Conservation (phyloP, 2,113 vertebrate species). For the Hirundichthys speculiger region DNA sequence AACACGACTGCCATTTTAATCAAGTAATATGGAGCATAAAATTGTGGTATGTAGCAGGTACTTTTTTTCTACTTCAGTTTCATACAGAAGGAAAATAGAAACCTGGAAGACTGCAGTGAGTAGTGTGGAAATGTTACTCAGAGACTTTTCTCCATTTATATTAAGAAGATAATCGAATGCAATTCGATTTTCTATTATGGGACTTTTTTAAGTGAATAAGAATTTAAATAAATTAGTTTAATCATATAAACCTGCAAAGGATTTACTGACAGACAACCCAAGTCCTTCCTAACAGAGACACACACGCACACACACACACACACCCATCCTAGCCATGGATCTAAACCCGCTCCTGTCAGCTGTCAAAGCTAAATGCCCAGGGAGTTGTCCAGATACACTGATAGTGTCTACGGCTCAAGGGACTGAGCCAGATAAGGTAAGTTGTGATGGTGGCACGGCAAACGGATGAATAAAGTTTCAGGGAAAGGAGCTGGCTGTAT, state of each 20-base stretch:
- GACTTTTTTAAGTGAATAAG: conserved; percentile 8
- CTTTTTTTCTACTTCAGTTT: no score
- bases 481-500: conserved; percentile 33
- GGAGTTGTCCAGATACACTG: conserved; percentile 42
- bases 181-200: conserved; percentile 10
- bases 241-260: conserved; percentile 5
- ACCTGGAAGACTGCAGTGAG: background rate
- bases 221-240: conserved; percentile 11
- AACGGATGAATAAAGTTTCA: conserved; percentile 41
- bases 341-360: conserved; percentile 46
- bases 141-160: background rate
- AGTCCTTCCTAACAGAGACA: conserved; percentile 17
- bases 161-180: conserved; percentile 6
- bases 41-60: no score
- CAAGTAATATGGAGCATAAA: background rate
- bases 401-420: conserved; percentile 37
- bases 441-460: conserved; percentile 37
- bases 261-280: conserved; percentile 16
- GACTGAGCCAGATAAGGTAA: conserved; percentile 39
- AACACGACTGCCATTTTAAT: conserved; percentile 6
- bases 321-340: conserved; percentile 11
- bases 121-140: background rate
- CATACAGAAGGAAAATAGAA: background rate
- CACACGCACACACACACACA: conserved; percentile 9
- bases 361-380: conserved; percentile 48